These are phyloP conservation scores for Apaloderma vittatum DNA, from an alignment of 2,113 vertebrate genomes.

Conservation along the genomic window DNA sequence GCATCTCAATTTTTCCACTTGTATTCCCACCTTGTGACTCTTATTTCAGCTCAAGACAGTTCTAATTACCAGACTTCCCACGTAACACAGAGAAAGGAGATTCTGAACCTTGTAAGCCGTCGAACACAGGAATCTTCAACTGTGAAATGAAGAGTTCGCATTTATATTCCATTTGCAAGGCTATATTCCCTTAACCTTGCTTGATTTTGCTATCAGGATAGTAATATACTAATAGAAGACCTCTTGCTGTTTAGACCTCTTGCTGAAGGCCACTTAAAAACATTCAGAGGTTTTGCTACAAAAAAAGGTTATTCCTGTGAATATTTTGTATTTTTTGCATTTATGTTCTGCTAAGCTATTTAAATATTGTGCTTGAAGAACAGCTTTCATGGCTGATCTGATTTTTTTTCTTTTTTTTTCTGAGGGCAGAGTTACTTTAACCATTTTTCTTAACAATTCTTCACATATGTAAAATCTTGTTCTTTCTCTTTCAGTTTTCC, in stretches of 20 bases:
- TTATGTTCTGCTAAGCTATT: not conserved
- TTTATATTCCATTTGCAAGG: not conserved
- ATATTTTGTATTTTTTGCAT: not conserved
- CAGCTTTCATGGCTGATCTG: not conserved
- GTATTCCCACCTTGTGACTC: not conserved
- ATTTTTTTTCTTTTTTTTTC: fast-evolving
- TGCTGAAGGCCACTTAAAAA: not conserved
- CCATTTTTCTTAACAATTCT: not conserved
- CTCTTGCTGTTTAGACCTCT: not conserved
- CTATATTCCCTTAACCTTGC: not conserved
- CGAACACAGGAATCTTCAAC: not conserved
- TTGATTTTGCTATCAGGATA: not conserved
- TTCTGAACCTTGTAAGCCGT: not conserved
- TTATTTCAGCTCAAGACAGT: not conserved
- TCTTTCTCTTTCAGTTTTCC: conserved; percentile 86
- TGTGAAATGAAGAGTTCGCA: not conserved
- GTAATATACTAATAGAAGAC: not conserved
- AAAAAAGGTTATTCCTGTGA: not conserved
- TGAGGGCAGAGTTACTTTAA: not conserved
- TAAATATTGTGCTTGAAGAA: not conserved
- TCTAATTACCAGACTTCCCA: not conserved
- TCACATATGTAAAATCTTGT: not conserved
- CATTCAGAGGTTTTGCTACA: not conserved
- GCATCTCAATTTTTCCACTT: not conserved
- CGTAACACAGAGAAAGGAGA: not conserved